Conservation (phyloP, 2,113 vertebrate genomes). For the Burhinus bistriatus region DNA sequence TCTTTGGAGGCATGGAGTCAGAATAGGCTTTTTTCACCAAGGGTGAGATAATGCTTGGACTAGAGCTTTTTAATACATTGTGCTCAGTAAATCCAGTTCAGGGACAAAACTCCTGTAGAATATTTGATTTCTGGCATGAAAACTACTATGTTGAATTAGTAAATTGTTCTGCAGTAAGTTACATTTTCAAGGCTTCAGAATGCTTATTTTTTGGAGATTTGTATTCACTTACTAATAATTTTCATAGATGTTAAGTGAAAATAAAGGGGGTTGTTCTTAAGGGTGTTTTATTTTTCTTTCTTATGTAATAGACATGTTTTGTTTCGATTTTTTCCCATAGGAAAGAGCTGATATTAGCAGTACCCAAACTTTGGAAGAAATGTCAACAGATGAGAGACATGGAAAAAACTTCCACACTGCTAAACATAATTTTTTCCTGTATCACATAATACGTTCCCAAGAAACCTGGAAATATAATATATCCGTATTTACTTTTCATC, state of each 20-base stretch:
- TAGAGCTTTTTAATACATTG: neutral
- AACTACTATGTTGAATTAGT: neutral
- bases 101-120: conserved; percentile 17
- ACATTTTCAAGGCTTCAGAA: neutral
- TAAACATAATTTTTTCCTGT: neutral
- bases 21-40: neutral
- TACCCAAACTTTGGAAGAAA: conserved; percentile 4
- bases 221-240: neutral
- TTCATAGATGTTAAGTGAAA: neutral
- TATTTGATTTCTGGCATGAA: neutral
- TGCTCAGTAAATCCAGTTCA: conserved; percentile 4
- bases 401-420: conserved; percentile 1
- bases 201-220: neutral
- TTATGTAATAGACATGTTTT: neutral
- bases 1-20: neutral
- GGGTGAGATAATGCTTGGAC: neutral
- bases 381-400: conserved; percentile 1
- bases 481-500: neutral
- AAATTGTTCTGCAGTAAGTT: neutral
- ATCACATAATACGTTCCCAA: neutral
- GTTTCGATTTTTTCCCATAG: conserved; percentile 9
- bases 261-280: neutral
- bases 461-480: neutral
- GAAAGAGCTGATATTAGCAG: conserved; percentile 32
- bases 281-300: conserved; percentile 5